A percentile compares a stretch with the other conserved stretches of the same genome.
These are phyloP conservation scores for Vidua macroura DNA, from an alignment of 2,113 vertebrate species.

Conservation along the genomic window DNA sequence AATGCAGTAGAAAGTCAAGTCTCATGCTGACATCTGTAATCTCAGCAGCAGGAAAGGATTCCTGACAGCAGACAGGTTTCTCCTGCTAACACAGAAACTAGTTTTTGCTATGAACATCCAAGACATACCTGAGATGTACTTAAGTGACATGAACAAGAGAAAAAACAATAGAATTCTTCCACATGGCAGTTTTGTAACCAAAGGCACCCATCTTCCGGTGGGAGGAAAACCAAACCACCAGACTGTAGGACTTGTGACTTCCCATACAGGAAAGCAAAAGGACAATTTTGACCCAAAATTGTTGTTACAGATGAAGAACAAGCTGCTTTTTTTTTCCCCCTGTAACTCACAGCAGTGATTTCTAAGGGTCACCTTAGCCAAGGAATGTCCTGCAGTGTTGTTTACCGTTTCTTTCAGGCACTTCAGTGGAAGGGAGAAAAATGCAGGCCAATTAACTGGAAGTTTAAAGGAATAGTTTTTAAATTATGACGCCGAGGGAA, in stretches of 20 bases:
- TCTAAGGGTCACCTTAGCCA: neutral
- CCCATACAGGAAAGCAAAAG: neutral
- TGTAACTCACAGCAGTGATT: neutral
- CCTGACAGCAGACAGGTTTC: neutral
- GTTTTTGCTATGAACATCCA: neutral
- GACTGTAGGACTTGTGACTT: neutral
- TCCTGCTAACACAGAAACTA: neutral
- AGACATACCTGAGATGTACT: neutral
- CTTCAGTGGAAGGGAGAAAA: neutral
- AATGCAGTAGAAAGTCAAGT: neutral
- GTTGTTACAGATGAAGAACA: neutral
- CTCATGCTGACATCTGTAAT: neutral
- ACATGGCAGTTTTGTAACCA: neutral
- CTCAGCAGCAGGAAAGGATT: neutral
- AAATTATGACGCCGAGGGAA: neutral
- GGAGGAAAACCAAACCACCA: neutral
- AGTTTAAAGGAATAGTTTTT: slow-evolving; percentile 12
- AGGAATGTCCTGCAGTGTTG: neutral
- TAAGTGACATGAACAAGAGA: neutral
- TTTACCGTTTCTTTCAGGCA: neutral
- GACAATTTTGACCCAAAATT: neutral
- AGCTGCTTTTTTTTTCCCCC: neutral
- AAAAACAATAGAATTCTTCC: neutral
- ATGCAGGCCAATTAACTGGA: neutral
- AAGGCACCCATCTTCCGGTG: neutral